Conservation (phyloP, 2,888 invertebrate species). For the Hypomecis punctinalis region DNA sequence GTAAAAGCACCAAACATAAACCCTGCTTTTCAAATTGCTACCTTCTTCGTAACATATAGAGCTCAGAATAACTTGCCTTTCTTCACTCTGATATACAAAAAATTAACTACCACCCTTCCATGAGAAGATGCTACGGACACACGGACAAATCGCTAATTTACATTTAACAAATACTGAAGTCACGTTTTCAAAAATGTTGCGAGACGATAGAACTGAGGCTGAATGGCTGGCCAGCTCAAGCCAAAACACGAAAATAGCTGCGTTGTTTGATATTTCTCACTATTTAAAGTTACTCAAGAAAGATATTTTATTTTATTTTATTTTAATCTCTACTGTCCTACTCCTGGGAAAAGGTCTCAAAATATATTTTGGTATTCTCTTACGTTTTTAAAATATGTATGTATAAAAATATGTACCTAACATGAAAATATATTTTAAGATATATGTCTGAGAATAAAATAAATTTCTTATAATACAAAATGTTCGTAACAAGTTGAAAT, state of each 20-base stretch:
- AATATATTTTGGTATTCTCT: no score
- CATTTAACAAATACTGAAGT: constrained; percentile 85
- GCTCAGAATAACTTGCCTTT: constrained; percentile 30
- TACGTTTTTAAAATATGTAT: no score
- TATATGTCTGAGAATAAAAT: no score
- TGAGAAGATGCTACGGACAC: constrained; percentile 60
- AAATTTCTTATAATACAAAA: no score
- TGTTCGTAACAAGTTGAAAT: no score
- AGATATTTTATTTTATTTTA: no score
- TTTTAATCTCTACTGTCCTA: no score
- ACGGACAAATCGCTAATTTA: constrained; percentile 83
- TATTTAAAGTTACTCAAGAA: constrained; percentile 7
- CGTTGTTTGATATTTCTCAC: constrained; percentile 4
- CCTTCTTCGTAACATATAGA: constrained; percentile 26
- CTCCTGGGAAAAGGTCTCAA: no score
- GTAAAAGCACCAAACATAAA: constrained; percentile 6
- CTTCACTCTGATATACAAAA: constrained; percentile 55
- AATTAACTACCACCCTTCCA: constrained; percentile 61
- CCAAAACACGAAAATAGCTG: neutral
- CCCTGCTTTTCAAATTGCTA: neutral
- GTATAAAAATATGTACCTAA: no score
- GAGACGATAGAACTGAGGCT: constrained; percentile 44
- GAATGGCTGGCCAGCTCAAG: constrained; percentile 25
- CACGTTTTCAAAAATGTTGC: constrained; percentile 82
- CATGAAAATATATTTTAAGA: no score